Evolutionary conservation across 2,888 invertebrate genomes (phyloP).

Genomic region (Belgica antarctica): DNA sequence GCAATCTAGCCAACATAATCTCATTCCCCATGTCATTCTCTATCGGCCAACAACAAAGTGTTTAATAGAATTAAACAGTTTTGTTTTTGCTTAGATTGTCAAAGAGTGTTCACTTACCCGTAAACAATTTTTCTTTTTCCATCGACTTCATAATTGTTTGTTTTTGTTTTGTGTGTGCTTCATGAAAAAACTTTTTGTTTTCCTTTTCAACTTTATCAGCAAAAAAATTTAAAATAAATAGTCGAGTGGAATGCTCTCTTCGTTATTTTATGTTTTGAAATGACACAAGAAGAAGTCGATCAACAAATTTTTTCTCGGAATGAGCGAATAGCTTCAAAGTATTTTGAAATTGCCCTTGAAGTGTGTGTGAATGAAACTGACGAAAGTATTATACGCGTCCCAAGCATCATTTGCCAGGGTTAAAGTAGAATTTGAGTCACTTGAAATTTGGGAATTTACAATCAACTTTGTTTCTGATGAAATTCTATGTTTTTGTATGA

Average conservation of each 20-base stretch:
- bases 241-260: not conserved
- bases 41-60: not conserved
- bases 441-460: no score
- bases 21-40: not conserved
- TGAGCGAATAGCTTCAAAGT: no score
- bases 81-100: not conserved
- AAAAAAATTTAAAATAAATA: not conserved
- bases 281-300: not conserved
- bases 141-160: not conserved
- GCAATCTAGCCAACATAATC: no score
- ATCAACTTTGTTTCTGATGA: no score
- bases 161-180: no score
- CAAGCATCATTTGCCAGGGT: no score
- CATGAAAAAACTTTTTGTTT: constrained; percentile 1
- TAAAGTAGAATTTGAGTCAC: no score
- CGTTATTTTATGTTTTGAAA: not conserved
- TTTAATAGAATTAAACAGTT: not conserved
- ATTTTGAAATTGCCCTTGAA: no score
- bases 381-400: no score
- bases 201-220: constrained; percentile 7
- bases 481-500: no score
- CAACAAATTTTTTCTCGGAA: constrained; percentile 1
- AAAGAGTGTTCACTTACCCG: not conserved
- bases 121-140: not conserved
- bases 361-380: no score